Base-by-base conservation (phyloP, 1,140 invertebrate genomes). In the Euura lappo region DNA sequence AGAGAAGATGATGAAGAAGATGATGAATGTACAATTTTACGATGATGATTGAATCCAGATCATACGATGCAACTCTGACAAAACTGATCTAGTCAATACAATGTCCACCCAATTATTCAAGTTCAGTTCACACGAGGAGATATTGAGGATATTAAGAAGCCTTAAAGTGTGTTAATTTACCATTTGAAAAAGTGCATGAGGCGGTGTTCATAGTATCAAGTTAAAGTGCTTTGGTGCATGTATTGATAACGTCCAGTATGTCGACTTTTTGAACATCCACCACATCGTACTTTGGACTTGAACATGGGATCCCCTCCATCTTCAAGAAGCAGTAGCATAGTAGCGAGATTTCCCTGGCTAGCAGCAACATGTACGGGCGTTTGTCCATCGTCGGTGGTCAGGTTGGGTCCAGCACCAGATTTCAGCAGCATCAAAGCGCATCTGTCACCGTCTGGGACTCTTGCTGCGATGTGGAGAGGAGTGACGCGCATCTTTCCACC, bases 361-460 rank as follows among this genome's bases (percentile, higher is more conserved):
- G 97, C 95, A 0, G 97, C 96, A 2, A 98, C 94, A 77, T 98
- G 97, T 2, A 98, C 93, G 0, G 97, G 95, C 0, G 97, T 98
- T 86, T 98, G 94, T 11, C 97, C 97, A 85, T 98, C 97, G 85
- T 99, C 93, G 6, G 94, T 96, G 1, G 91, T 91, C 71, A 96
- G 91, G 89, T 99, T 99, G 1, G 98, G 95, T 75, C 97, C 94
- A 7, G 98, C 98, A 4, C 98, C 98, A 10, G 96, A 98, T 88
- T 99, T 99, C 3, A 99, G 87, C 74, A 99, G 87, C 97, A 99
- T 99, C 74, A 99, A 91, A 7, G 97, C 98, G 88, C 98, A 99
- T 85, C 96, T 94, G 81, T 99, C 97, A 68, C 97, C 97, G 80
- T 97, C 97, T 71, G 93, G 93, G 51, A 98, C 96, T 72, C 97